Evolutionary conservation across 2,797 vertebrate genomes (phyloP).

Genomic region (Orientallactaga sibirica): DNA sequence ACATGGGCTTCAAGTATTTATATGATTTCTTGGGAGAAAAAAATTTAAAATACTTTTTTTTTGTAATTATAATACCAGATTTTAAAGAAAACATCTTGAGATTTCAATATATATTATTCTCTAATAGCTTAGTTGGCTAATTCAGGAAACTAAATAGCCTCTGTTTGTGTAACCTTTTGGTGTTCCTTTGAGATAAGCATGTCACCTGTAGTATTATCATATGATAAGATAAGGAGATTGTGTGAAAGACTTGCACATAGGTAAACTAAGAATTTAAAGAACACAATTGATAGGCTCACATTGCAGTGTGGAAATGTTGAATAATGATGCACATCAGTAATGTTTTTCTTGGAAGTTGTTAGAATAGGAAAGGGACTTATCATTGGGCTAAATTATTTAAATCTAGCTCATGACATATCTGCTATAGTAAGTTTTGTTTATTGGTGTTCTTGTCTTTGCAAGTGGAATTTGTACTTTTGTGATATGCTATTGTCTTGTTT

Average conservation of each 20-base stretch:
- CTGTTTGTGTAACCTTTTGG: neutral
- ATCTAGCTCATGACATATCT: neutral
- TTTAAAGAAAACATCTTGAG: neutral
- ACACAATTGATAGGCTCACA: neutral
- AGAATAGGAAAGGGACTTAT: neutral
- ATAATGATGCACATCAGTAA: neutral
- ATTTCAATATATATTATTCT: neutral
- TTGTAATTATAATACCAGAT: neutral
- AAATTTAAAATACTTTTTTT: neutral
- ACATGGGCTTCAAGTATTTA: neutral
- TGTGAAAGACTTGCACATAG: neutral
- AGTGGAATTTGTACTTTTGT: neutral
- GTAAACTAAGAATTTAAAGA: neutral
- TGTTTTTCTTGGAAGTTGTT: neutral
- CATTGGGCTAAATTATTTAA: neutral
- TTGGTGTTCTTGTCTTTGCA: neutral
- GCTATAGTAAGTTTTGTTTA: neutral
- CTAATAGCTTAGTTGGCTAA: neutral
- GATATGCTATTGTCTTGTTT: neutral
- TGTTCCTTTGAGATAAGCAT: conserved; percentile 10
- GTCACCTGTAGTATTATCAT: neutral
- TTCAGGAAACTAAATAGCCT: conserved; percentile 17
- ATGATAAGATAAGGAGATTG: neutral
- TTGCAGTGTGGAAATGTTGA: neutral
- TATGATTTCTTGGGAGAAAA: neutral